phyloP scores from a whole-genome alignment of 1,140 invertebrate genomes.

The Chymomyza costata region DNA sequence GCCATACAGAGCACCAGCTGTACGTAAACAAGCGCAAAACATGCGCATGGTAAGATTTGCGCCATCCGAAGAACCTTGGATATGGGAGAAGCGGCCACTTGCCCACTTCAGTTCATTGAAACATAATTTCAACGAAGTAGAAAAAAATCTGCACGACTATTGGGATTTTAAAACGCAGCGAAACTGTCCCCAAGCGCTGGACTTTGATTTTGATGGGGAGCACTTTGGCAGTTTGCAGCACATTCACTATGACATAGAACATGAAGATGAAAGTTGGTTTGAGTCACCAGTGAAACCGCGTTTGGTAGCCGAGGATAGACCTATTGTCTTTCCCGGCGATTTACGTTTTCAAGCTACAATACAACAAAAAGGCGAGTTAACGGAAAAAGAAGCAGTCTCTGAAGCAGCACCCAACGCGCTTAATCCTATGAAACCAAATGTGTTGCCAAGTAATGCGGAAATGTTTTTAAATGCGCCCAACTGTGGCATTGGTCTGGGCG shows the following conservation, averaged over 20 bases:
- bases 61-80: slow-evolving; percentile 34
- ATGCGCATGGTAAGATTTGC: slow-evolving; percentile 40
- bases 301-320: slow-evolving; percentile 35
- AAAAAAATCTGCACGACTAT: slow-evolving; percentile 40
- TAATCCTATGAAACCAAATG: no score
- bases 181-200: slow-evolving; percentile 45
- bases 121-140: slow-evolving; percentile 11
- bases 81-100: slow-evolving; percentile 31
- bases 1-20: slow-evolving; percentile 9
- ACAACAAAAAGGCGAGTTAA: not conserved
- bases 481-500: slow-evolving; percentile 78
- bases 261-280: slow-evolving; percentile 3
- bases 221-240: slow-evolving; percentile 31
- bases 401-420: no score
- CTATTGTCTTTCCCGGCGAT: slow-evolving; percentile 56
- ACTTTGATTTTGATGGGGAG: slow-evolving; percentile 33
- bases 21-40: not conserved
- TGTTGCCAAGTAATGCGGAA: no score
- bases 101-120: not conserved
- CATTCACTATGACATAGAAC: slow-evolving; percentile 41
- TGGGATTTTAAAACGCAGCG: slow-evolving; percentile 39
- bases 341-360: slow-evolving; percentile 34
- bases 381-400: not conserved
- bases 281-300: slow-evolving; percentile 6
- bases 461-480: slow-evolving; percentile 56